These are phyloP conservation scores for Agrypnus murinus DNA, from an alignment of 2,888 invertebrate species.

Conservation along the genomic window DNA sequence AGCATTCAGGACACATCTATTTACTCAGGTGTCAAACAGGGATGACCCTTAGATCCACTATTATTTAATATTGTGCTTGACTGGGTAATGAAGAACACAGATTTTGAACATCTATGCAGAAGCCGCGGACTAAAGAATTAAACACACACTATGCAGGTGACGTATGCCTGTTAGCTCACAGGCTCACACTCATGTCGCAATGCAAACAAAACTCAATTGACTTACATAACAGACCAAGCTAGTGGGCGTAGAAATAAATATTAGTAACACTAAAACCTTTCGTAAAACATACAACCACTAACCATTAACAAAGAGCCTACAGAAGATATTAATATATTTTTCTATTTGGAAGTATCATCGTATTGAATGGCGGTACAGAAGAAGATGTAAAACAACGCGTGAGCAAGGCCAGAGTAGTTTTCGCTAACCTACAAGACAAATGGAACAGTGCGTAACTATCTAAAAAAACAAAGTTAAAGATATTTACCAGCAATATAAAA, in stretches of 20 bases:
- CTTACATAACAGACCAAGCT: constrained; percentile 7
- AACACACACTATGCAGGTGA: too few species aligned
- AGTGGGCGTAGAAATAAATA: neutral
- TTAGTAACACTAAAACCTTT: neutral
- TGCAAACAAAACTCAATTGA: constrained; percentile 2
- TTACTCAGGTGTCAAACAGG: neutral
- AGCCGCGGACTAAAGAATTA: too few species aligned
- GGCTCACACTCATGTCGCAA: too few species aligned
- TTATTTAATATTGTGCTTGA: constrained; percentile 2
- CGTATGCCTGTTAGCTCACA: constrained; percentile 6
- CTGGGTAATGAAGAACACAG: constrained; percentile 3
- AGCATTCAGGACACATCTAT: constrained; percentile 9
- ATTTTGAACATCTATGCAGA: constrained; percentile 5
- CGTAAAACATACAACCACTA: neutral
- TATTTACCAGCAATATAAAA: neutral
- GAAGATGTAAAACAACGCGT: constrained; percentile 3
- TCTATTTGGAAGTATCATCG: neutral
- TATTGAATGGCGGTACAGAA: neutral
- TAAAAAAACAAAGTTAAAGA: too few species aligned
- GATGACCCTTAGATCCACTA: neutral
- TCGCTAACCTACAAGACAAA: neutral
- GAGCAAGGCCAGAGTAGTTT: constrained; percentile 1
- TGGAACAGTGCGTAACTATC: neutral
- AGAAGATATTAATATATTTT: neutral
- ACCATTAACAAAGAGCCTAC: neutral